Percentiles rank a stretch among this genome's conserved stretches.
Evolutionary conservation across 2,113 vertebrate genomes (phyloP).

Genomic region (Gymnorhina tibicen): DNA sequence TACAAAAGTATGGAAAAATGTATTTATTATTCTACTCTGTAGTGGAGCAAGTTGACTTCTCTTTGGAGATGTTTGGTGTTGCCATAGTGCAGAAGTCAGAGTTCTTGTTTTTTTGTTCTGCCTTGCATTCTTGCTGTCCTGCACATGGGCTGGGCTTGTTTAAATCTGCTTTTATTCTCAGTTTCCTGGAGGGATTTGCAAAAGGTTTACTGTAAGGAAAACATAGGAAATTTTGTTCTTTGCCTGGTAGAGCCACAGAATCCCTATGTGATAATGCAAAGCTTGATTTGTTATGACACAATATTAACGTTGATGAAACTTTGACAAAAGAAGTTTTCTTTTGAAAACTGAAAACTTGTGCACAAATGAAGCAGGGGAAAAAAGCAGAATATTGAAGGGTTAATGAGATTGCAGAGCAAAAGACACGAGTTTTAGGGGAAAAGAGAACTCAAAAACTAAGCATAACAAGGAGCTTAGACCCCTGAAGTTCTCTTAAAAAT

Average conservation of each 20-base stretch:
- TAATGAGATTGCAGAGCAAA: not conserved
- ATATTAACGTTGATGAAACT: not conserved
- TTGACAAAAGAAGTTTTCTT: not conserved
- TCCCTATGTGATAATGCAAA: not conserved
- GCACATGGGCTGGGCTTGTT: not conserved
- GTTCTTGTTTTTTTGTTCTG: slow-evolving; percentile 28
- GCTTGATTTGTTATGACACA: not conserved
- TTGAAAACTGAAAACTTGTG: not conserved
- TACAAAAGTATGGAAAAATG: not conserved
- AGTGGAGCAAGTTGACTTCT: not conserved
- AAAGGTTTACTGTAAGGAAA: not conserved
- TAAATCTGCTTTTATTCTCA: slow-evolving; percentile 9
- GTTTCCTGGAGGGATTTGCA: slow-evolving; percentile 5
- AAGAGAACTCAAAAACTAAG: not conserved
- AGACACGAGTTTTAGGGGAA: not conserved
- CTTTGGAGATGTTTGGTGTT: not conserved
- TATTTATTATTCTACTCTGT: not conserved
- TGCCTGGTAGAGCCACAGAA: not conserved
- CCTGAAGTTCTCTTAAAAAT: not conserved
- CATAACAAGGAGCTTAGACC: not conserved
- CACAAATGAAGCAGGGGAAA: not conserved
- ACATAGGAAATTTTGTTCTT: not conserved
- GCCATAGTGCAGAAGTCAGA: slow-evolving; percentile 10
- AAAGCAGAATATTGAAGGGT: not conserved
- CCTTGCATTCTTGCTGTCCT: not conserved